Conservation (phyloP, 2,888 invertebrate species). For the Lepetodrilus schrolli region DNA sequence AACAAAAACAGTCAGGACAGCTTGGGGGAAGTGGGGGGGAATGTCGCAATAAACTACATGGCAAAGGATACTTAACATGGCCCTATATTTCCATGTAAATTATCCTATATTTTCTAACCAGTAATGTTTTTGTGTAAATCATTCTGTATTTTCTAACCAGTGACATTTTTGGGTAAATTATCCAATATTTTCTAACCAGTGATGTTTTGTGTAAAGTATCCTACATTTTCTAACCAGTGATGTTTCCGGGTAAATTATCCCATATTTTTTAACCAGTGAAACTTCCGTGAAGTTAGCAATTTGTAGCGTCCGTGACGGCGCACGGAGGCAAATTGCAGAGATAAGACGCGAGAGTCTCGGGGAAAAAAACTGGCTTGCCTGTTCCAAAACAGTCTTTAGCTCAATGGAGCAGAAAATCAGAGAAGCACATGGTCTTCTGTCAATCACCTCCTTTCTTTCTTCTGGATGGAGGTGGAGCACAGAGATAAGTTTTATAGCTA, state of each 20-base stretch:
- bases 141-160: neutral
- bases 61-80: too few relatives aligned
- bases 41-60: neutral
- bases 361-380: neutral
- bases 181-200: too few relatives aligned
- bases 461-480: neutral
- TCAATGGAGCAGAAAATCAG: slow-evolving; percentile 15
- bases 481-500: slow-evolving; percentile 13
- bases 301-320: neutral
- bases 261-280: neutral
- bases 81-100: too few relatives aligned
- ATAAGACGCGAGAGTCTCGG: neutral
- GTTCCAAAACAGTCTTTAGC: slow-evolving; percentile 23
- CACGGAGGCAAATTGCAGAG: neutral
- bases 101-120: too few relatives aligned
- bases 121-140: too few relatives aligned
- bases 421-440: neutral
- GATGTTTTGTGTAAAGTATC: too few relatives aligned
- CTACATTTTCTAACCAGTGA: neutral
- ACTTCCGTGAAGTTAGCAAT: neutral
- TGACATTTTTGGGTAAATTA: too few relatives aligned
- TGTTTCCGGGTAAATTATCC: neutral
- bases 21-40: too few relatives aligned
- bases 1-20: too few relatives aligned
- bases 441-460: slow-evolving; percentile 23